A percentile compares a stretch with the other conserved stretches of the same genome.
phyloP scores from a whole-genome alignment of 1,140 invertebrate genomes.

The Cecropterus lyciades region DNA sequence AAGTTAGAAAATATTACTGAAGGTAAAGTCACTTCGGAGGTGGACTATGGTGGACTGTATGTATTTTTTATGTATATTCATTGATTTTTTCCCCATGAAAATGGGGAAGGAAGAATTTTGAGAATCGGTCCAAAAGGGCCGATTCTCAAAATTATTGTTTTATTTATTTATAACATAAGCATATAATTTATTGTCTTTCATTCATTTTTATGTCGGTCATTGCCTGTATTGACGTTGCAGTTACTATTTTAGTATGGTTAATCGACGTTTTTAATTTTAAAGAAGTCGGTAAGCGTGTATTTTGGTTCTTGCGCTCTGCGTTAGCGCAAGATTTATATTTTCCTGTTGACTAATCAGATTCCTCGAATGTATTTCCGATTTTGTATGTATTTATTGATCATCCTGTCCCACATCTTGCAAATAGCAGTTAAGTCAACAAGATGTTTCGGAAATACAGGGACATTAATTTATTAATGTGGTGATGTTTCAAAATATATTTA shows the following conservation, averaged over 20 bases:
- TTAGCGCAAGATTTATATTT: conserved; percentile 27
- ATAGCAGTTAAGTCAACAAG: conserved; percentile 4
- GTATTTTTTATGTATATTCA: too few species aligned
- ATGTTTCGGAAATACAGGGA: conserved; percentile 1
- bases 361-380: conserved; percentile 26
- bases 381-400: conserved; percentile 25
- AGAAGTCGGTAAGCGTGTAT: conserved; percentile 20
- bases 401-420: conserved; percentile 25
- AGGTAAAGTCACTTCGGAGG: too few species aligned
- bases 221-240: too few species aligned
- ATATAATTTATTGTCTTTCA: too few species aligned
- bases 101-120: too few species aligned
- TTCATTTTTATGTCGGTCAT: too few species aligned
- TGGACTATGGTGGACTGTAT: too few species aligned
- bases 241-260: conserved; percentile 3
- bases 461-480: background rate
- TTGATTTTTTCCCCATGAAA: too few species aligned
- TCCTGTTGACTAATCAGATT: conserved; percentile 34
- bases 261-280: conserved; percentile 11
- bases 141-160: too few species aligned
- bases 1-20: too few species aligned
- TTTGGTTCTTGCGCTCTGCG: conserved; percentile 14
- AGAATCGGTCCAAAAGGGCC: too few species aligned
- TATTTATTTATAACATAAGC: too few species aligned
- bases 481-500: background rate